phyloP scores from a whole-genome alignment of 2,888 invertebrate genomes.

The Metopia argyrocephala region DNA sequence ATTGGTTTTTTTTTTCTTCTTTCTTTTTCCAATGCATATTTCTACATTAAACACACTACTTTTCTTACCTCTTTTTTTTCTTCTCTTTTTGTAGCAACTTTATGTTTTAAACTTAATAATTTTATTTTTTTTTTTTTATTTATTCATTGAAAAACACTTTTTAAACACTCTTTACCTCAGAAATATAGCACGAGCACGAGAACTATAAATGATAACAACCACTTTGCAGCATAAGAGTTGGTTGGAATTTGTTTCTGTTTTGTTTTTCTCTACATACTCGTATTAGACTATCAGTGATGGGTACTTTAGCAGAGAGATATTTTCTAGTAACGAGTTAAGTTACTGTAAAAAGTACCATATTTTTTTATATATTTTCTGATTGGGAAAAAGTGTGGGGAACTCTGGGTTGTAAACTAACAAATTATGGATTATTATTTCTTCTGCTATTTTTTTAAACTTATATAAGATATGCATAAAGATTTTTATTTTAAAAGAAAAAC shows the following conservation, averaged over 20 bases:
- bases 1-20: no score
- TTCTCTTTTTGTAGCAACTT: not conserved
- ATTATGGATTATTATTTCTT: no score
- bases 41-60: not conserved
- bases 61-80: slow-evolving; percentile 25
- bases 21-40: no score
- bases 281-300: not conserved
- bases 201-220: slow-evolving; percentile 55
- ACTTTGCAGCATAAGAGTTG: slow-evolving; percentile 34
- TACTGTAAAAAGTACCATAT: not conserved
- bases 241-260: slow-evolving; percentile 26
- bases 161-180: slow-evolving; percentile 12
- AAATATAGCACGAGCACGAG: slow-evolving; percentile 40
- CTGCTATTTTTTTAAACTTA: no score
- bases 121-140: not conserved
- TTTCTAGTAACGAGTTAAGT: not conserved
- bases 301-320: not conserved
- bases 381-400: no score
- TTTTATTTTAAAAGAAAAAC: no score
- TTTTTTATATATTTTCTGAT: no score
- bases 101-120: not conserved
- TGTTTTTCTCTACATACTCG: not conserved
- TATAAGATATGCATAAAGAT: no score
- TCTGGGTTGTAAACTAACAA: no score
- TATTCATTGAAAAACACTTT: slow-evolving; percentile 22